Evolutionary conservation across 1,140 invertebrate species (phyloP), one percentile per base, ranked within the genome.

Genomic region (Drosophila pallidifrons): DNA sequence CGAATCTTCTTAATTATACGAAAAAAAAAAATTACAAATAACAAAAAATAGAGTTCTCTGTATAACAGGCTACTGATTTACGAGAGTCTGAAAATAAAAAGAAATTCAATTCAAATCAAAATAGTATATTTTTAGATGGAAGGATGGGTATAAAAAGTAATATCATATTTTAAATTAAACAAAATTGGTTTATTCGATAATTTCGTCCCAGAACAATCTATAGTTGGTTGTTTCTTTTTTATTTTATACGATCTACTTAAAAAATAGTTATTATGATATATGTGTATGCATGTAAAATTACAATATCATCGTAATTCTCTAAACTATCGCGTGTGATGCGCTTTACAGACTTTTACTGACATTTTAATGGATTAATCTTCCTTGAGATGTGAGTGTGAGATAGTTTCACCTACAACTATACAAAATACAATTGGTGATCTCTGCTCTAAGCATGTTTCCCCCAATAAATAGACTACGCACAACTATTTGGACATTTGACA

Each of bases 321-420:
- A 87, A 79, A 86, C 73, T 87, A 82, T 82, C 59, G 55, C 54
- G 72, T 79, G 82, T 86, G 82, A 87, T 89, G 85, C 77, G 69
- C 52, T 51, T 66, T 68, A 68, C 65, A 78, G 38, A 81, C 74
- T 76, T 70, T 71, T 8, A 10, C 47, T 71, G 75, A 72, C 66
- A 71, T 75, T 32, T 32, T 49, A 65, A 51, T 64, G 59, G 47
- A 45, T 45, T 46, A 30, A 59, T 68, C 58, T 61, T 67, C 41
- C 43, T 75, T 85, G 74, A 77, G 65, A 68, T 79, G 51, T 57
- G 68, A 69, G 45, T 74, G 45, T 74, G 81, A 64, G 55, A 68
- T 63, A 67, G 64, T 46, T 60, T 57, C 32, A 38, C 8, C 35
- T 38, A 38, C 20, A 25, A 25, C 35, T 38, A 38, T 38, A 38